Conservation (phyloP, 23 tunicate genomes). For the Trididemnum clinides region DNA sequence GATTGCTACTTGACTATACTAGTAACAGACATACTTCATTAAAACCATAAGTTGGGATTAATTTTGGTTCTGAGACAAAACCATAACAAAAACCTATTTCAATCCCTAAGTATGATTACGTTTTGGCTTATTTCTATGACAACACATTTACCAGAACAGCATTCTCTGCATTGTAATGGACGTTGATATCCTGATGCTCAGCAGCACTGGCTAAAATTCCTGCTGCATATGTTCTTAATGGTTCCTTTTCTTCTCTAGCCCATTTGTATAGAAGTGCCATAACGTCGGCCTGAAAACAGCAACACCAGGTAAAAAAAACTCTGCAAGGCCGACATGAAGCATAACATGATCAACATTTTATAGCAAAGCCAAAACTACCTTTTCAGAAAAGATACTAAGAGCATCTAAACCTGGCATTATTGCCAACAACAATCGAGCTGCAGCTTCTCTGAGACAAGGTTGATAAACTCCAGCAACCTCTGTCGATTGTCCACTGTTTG, state of each 20-base stretch:
- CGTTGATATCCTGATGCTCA: constrained; percentile 46
- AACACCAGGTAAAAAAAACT: neutral
- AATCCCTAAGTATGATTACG: too few relatives aligned
- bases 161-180: constrained; percentile 9
- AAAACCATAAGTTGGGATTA: too few relatives aligned
- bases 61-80: too few relatives aligned
- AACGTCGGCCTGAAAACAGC: constrained; percentile 37
- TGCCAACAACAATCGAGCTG: constrained; percentile 57
- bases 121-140: too few relatives aligned
- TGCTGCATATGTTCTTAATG: constrained; percentile 70
- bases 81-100: too few relatives aligned
- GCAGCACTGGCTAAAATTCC: constrained; percentile 49
- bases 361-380: constrained; percentile 17
- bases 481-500: neutral
- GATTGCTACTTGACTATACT: too few relatives aligned
- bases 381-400: constrained; percentile 43
- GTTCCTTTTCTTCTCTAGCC: constrained; percentile 43
- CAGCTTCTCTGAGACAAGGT: constrained; percentile 25
- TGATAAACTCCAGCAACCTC: neutral
- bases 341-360: neutral
- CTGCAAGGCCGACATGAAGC: neutral
- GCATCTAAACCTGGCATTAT: constrained; percentile 78
- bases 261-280: constrained; percentile 39
- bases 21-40: too few relatives aligned
- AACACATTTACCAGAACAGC: neutral